Evolutionary conservation across 2,888 invertebrate species (phyloP), one percentile per base, ranked within the genome.

Genomic region (Amiota communis): DNA sequence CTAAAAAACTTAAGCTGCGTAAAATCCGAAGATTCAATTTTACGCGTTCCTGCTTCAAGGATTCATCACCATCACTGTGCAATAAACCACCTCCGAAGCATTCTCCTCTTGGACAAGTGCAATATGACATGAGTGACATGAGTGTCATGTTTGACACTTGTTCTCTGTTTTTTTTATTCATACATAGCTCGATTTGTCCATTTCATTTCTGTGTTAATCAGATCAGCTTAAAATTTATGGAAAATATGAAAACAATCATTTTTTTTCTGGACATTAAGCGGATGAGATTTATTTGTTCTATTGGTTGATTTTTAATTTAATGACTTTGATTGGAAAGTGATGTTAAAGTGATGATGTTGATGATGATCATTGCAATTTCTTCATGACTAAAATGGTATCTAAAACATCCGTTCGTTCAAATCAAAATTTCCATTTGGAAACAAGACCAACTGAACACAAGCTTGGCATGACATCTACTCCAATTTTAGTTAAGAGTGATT

Each of bases 21-120:
- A 78, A 88, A 89, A 89, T 89, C 89, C 89, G 85, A 85, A 81
- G 87, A 88, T 89, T 89, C 88, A 89, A 89, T 89, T 90, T 89
- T 89, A 88, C 90, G 89, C 89, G 84, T 79, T 86, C 85, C 76
- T 89, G 90, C 83, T 84, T 83, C 78, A 61, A 72, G 79, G 74
- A 79, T 77, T 79, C 79, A 75, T 71, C 47, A 70, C 47, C 59
- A 59, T n/a, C 57, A 53, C 12, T 17, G 17, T 69, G 65, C 48
- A 65, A 46, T 65, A 68, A 64, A 56, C 36, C 36, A 6, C 36
- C 36, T 36, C 36, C 6, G 6, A 36, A 6, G 36, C 36, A 2
- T 23, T 23, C 6, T 36, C 36, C 36, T 36, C 36, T 36, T 36
- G 71, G 73, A 61, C 76, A 76, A 80, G 76, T 87, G 82, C 85